Evolutionary conservation across 2,113 vertebrate genomes (phyloP), one percentile per base, ranked within the genome.

Genomic region (Narcine bancroftii): DNA sequence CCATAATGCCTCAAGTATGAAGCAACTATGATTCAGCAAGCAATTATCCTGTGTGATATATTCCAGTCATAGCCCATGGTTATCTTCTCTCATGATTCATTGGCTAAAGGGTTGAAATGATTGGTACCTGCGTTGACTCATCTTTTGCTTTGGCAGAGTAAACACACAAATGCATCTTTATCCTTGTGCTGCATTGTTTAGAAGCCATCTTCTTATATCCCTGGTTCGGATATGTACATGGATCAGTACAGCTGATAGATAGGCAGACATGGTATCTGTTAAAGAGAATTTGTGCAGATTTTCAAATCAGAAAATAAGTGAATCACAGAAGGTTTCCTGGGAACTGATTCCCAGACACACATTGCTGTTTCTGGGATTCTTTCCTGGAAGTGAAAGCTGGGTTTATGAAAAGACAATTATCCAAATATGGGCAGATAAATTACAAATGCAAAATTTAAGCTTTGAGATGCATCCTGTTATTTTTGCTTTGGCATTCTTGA

Each of bases 1-100:
- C 45, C 79, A 83, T 47, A 83, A 83, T 53, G 45, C 47, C 79
- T 83, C 47, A 83, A 83, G 15, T 83, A 53, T 83, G 79, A 83
- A 56, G 79, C 19, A 83, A 29, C 10, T 53, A 83, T 83, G 79
- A 83, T 83, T 83, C 79, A 83, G 13, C 79, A 53, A 83, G 47
- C 79, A 83, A 83, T 29, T 83, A 83, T 29, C 79, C 77, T 47
- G 11, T 81, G 26, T 50, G 77, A 45, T 81, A 29, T 53, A 33
- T 81, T 81, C 77, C 77, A 81, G 77, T 81, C 47, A 81, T 50
- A 81, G 26, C 29, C 77, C 47, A 83, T 53, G 50, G 29, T 53
- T 83, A 53, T 33, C 79, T n/a, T 29, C 47, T 53, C 45, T 83
- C 21, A 53, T 56, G 79, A 83, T 56, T 83, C 79, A 83, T 53